Percentiles rank a stretch among this genome's conserved stretches.
Evolutionary conservation across 1,140 invertebrate genomes (phyloP).

Genomic region (Mylabris phalerata): DNA sequence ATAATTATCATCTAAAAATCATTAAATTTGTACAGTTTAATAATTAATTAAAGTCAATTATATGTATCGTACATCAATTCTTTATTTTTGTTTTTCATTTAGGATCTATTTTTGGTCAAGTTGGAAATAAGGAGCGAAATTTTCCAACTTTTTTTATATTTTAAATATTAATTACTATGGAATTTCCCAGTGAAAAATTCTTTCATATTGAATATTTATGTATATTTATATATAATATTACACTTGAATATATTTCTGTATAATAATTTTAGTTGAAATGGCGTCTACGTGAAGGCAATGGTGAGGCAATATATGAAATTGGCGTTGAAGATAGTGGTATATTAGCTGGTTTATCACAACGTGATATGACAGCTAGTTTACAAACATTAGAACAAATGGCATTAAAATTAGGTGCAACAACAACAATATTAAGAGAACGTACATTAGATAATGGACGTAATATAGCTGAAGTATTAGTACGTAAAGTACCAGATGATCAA

Average conservation of each 20-base stretch:
- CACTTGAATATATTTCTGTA: neutral
- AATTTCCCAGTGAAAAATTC: too few relatives aligned
- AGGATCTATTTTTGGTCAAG: too few relatives aligned
- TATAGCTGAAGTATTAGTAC: constrained; percentile 83
- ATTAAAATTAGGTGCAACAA: constrained; percentile 70
- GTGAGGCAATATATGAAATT: constrained; percentile 94
- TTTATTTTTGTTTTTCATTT: too few relatives aligned
- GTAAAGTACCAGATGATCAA: constrained; percentile 87
- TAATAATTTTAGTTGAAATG: constrained; percentile 66
- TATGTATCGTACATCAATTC: too few relatives aligned
- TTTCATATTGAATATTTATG: neutral
- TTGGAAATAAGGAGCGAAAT: too few relatives aligned
- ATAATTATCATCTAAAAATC: neutral
- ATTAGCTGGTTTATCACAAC: constrained; percentile 68
- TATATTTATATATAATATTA: neutral
- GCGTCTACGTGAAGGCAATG: constrained; percentile 79
- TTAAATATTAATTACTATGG: too few relatives aligned
- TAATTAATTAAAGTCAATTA: too few relatives aligned
- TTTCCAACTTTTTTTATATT: too few relatives aligned
- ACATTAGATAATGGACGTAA: constrained; percentile 44
- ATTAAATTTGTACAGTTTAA: too few relatives aligned
- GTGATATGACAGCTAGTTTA: constrained; percentile 77
- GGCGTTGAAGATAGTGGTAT: constrained; percentile 91
- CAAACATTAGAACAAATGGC: constrained; percentile 81
- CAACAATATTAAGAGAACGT: constrained; percentile 53